Percentiles rank a stretch among this genome's conserved stretches.
phyloP scores from a whole-genome alignment of 2,113 vertebrate species.

The Lucifuga dentata region DNA sequence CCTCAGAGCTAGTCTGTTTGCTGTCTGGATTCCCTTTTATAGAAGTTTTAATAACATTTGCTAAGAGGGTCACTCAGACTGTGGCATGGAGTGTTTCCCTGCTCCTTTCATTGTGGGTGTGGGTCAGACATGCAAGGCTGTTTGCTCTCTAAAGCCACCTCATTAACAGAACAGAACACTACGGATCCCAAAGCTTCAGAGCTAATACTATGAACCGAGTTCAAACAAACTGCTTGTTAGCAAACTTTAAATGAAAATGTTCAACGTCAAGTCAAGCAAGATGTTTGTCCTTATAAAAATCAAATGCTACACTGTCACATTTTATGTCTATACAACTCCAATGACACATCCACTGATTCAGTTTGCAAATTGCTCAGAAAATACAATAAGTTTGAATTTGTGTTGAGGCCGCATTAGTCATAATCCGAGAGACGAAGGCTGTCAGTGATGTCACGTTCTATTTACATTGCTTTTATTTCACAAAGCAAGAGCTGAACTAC shows the following conservation, averaged over 20 bases:
- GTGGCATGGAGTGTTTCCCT: not conserved
- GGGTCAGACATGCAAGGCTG: conserved; percentile 34
- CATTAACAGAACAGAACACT: conserved; percentile 41
- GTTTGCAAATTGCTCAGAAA: not conserved
- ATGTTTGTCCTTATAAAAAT: not conserved
- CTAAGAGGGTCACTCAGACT: conserved; percentile 40
- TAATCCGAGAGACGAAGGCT: not conserved
- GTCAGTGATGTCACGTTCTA: conserved; percentile 36
- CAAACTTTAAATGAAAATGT: not conserved
- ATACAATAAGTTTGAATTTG: conserved; percentile 8
- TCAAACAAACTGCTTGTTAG: conserved; percentile 40
- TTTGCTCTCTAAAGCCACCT: conserved; percentile 50
- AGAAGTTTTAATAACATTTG: conserved; percentile 51
- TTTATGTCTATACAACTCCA: not conserved
- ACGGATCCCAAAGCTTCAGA: conserved; percentile 35
- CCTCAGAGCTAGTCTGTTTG: conserved; percentile 8
- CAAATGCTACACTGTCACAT: not conserved
- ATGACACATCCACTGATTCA: conserved; percentile 11
- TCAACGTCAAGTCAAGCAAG: not conserved
- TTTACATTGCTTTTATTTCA: conserved; percentile 48
- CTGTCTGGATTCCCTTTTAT: conserved; percentile 43
- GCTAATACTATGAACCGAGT: conserved; percentile 26
- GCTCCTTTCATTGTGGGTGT: conserved; percentile 35
- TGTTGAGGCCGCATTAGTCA: conserved; percentile 24
- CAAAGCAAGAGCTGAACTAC: not conserved